Conservation (phyloP, 2,113 vertebrate genomes). For the rabbit (Oryctolagus cuniculus) region mOryCun1.1 NC_091440.1:75830001-75830500, state of each 20-base stretch:
- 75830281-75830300: background rate
- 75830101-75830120: background rate
- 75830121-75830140: background rate
- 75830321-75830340: background rate
- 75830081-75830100: background rate
- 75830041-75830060: too few relatives aligned
- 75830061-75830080: background rate
- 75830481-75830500: background rate
- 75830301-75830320: background rate
- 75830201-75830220: background rate
- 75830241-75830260: background rate
- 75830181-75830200: background rate
- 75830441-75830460: background rate
- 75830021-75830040: background rate
- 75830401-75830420: background rate
- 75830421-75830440: background rate
- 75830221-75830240: background rate
- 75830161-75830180: background rate
- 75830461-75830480: background rate
- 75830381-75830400: rapidly evolving
- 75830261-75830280: background rate
- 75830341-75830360: too few relatives aligned
- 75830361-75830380: background rate
- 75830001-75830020: background rate
- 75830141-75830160: background rate